Conservation (phyloP, 2,113 vertebrate species). For the Xenotilapia flavipinnis region DNA sequence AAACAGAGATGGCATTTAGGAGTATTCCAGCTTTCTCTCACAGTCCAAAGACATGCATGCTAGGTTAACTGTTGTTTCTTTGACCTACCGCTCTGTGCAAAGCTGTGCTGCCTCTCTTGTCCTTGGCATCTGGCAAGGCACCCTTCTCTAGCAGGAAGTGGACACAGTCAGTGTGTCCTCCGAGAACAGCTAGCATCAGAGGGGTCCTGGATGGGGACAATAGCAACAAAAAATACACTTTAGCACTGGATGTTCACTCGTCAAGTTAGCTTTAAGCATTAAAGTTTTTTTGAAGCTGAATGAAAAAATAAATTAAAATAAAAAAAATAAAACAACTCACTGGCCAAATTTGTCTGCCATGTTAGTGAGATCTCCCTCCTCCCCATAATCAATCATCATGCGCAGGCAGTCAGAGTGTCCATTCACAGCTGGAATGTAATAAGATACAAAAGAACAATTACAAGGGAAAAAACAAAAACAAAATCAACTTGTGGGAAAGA, state of each 20-base stretch:
- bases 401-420: slow-evolving; percentile 92
- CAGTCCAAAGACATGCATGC: not conserved
- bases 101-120: slow-evolving; percentile 85
- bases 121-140: slow-evolving; percentile 83
- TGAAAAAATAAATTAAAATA: not conserved
- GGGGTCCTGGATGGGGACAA: slow-evolving; percentile 76
- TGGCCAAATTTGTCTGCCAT: slow-evolving; percentile 88
- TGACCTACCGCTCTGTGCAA: slow-evolving; percentile 88
- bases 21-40: not conserved
- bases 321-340: slow-evolving; percentile 70
- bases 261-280: not conserved
- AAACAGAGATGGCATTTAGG: not conserved
- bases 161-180: slow-evolving; percentile 88
- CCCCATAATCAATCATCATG: slow-evolving; percentile 89
- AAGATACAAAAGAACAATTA: not conserved
- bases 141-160: slow-evolving; percentile 91
- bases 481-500: not conserved
- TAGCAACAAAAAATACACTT: not conserved
- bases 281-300: not conserved
- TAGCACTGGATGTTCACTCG: not conserved
- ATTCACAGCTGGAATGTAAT: slow-evolving; percentile 75
- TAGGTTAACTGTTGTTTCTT: not conserved
- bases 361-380: slow-evolving; percentile 85
- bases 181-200: slow-evolving; percentile 90
- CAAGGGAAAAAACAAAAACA: not conserved